These are phyloP conservation scores for Tragulus kanchil DNA, from an alignment of 2,113 vertebrate genomes.

Conservation along the genomic window DNA sequence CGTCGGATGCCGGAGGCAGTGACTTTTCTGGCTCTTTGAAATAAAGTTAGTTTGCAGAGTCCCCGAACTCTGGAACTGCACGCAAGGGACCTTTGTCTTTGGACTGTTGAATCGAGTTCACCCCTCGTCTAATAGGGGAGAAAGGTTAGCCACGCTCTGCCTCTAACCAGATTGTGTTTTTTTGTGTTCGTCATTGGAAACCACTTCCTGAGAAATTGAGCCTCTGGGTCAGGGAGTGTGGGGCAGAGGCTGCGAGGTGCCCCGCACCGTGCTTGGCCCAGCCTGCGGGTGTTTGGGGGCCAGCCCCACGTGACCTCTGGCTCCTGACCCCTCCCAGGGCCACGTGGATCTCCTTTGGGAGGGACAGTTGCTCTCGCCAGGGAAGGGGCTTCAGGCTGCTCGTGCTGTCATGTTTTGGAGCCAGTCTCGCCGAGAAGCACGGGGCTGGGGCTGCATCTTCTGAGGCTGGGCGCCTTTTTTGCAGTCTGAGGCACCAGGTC, in stretches of 20 bases:
- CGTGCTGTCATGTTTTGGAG: neutral
- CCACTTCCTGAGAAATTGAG: neutral
- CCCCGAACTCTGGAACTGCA: neutral
- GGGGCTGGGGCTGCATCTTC: fast-evolving
- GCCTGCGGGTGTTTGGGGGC: neutral
- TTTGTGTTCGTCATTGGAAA: neutral
- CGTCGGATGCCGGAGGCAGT: neutral
- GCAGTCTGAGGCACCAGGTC: neutral
- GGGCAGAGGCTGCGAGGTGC: neutral
- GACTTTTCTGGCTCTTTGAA: neutral
- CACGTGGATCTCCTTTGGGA: neutral
- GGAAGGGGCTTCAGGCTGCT: neutral
- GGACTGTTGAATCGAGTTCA: neutral
- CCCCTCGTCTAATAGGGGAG: neutral
- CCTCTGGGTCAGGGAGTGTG: neutral
- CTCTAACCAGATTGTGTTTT: neutral
- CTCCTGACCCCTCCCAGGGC: neutral
- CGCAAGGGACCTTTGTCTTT: neutral
- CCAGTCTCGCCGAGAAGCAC: neutral
- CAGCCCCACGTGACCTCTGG: neutral
- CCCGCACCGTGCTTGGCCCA: fast-evolving
- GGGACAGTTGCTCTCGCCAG: neutral
- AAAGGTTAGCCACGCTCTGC: neutral
- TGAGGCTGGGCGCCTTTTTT: neutral
- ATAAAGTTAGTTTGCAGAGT: neutral